Evolutionary conservation across 2,888 invertebrate genomes (phyloP).

Genomic region (Neocrepidodera transversa): DNA sequence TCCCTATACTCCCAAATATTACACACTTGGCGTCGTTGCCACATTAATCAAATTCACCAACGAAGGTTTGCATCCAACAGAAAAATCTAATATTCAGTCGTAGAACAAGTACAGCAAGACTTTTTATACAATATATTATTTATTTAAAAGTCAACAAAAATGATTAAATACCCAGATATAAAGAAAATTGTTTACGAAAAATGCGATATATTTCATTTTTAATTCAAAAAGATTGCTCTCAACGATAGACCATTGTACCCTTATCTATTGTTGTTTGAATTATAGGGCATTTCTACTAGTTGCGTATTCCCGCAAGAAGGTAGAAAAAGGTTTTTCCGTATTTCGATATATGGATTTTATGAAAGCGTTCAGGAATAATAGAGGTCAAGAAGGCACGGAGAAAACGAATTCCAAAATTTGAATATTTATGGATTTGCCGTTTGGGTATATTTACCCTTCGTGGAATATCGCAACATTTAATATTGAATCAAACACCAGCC

Average conservation of each 20-base stretch:
- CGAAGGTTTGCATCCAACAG: too few relatives aligned
- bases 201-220: not conserved
- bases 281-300: slow-evolving; percentile 4
- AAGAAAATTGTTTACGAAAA: too few relatives aligned
- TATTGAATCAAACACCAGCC: not conserved
- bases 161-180: too few relatives aligned
- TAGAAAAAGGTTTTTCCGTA: not conserved
- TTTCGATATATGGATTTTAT: slow-evolving; percentile 1
- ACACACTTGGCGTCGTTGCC: too few relatives aligned
- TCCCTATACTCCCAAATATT: too few relatives aligned
- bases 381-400: slow-evolving; percentile 1
- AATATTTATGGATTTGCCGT: slow-evolving; percentile 1
- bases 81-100: too few relatives aligned
- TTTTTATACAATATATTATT: too few relatives aligned
- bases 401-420: slow-evolving; percentile 2
- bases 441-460: not conserved
- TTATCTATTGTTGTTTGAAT: not conserved
- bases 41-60: too few relatives aligned
- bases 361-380: slow-evolving; percentile 1
- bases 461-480: not conserved
- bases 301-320: not conserved
- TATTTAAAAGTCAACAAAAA: too few relatives aligned
- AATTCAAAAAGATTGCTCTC: not conserved
- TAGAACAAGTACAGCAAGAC: too few relatives aligned
- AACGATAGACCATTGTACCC: not conserved